Percentiles rank a stretch among this genome's conserved stretches.
Evolutionary conservation across 2,888 invertebrate genomes (phyloP).

Genomic region (Dynastes grantii): DNA sequence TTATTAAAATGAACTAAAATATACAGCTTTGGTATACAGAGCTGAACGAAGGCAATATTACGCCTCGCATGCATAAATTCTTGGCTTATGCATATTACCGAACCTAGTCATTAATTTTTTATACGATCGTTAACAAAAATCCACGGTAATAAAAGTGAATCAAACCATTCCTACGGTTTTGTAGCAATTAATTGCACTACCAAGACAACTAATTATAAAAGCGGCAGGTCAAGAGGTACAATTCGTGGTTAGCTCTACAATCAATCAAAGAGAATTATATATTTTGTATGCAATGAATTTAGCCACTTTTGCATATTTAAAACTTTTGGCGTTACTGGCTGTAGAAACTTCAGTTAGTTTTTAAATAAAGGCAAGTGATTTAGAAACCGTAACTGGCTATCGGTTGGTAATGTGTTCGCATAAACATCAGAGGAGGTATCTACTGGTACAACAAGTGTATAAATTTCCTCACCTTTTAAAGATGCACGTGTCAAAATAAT

Average conservation of each 20-base stretch:
- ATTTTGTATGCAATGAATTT: slow-evolving; percentile 18
- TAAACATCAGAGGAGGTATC: slow-evolving; percentile 14
- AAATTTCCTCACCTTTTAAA: slow-evolving; percentile 43
- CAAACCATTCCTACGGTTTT: too few relatives aligned
- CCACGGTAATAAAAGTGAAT: too few relatives aligned
- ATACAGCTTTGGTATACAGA: too few relatives aligned
- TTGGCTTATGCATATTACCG: too few relatives aligned
- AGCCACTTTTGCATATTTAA: slow-evolving; percentile 24
- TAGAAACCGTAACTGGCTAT: not conserved
- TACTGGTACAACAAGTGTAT: slow-evolving; percentile 9
- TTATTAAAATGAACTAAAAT: too few relatives aligned
- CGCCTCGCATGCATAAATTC: too few relatives aligned
- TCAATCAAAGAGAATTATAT: not conserved
- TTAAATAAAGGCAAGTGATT: not conserved
- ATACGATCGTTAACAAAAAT: too few relatives aligned
- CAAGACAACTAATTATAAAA: not conserved
- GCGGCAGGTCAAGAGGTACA: not conserved
- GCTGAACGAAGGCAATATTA: too few relatives aligned
- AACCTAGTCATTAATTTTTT: too few relatives aligned
- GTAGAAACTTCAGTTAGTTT: not conserved
- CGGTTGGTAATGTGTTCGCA: not conserved
- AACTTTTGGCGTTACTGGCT: not conserved
- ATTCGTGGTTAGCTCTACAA: not conserved
- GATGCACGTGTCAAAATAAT: slow-evolving; percentile 47
- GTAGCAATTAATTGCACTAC: too few relatives aligned